phyloP scores from a whole-genome alignment of 2,888 invertebrate genomes.

The Tinea semifulvella region DNA sequence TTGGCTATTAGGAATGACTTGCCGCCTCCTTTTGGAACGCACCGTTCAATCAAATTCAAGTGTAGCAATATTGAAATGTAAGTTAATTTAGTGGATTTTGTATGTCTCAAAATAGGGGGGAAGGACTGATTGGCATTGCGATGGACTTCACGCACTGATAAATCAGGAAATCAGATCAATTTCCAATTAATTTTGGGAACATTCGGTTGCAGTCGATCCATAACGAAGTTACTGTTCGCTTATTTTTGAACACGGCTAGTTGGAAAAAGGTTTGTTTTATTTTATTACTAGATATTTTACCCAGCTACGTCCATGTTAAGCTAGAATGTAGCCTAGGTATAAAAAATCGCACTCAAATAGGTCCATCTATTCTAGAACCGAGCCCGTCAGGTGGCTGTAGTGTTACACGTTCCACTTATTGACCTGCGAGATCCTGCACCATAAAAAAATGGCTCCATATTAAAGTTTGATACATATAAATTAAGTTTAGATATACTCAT shows the following conservation, averaged over 20 bases:
- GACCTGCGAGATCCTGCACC: no score
- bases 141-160: conserved; percentile 48
- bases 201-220: conserved; percentile 10
- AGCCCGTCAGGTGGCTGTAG: no score
- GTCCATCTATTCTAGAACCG: no score
- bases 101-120: background rate
- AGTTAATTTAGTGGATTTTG: conserved; percentile 11
- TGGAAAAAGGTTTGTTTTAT: no score
- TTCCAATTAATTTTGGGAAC: conserved; percentile 42
- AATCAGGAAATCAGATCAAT: conserved; percentile 59
- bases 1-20: conserved; percentile 2
- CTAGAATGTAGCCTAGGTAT: no score
- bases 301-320: no score
- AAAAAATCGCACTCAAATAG: no score
- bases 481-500: no score
- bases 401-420: no score
- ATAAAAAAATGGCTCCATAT: no score
- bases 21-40: background rate
- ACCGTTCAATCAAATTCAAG: background rate
- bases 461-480: no score
- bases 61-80: conserved; percentile 4
- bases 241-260: conserved; percentile 2
- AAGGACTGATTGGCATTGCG: conserved; percentile 56
- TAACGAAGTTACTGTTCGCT: background rate
- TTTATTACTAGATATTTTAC: no score